phyloP scores from a whole-genome alignment of 2,797 vertebrate species.

The Tachyglossus aculeatus region DNA sequence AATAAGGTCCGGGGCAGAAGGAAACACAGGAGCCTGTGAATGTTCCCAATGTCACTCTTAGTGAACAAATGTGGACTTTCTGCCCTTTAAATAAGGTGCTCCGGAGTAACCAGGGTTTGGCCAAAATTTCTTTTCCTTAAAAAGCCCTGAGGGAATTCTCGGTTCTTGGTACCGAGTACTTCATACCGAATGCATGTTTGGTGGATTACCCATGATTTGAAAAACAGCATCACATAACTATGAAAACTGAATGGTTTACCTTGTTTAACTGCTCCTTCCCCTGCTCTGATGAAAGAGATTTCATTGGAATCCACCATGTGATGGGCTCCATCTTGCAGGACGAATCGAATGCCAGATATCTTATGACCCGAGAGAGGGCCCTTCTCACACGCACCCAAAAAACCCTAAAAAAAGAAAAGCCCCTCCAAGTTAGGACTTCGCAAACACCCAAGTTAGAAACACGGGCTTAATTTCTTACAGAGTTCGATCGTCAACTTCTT shows the following conservation, averaged over 20 bases:
- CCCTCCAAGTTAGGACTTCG: background rate
- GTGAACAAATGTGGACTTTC: conserved; percentile 6
- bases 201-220: conserved; percentile 1
- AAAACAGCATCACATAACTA: background rate
- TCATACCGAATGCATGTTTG: conserved; percentile 7
- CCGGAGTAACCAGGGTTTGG: background rate
- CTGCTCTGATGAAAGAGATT: conserved; percentile 92
- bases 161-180: background rate
- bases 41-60: conserved; percentile 1
- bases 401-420: conserved; percentile 78
- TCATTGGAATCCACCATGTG: conserved; percentile 98
- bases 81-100: conserved; percentile 19
- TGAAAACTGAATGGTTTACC: no score
- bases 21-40: no score
- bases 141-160: conserved; percentile 24
- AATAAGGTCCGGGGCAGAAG: no score
- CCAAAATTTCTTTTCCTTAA: conserved; percentile 1
- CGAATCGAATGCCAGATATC: conserved; percentile 88
- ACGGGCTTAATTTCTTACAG: no score
- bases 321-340: conserved; percentile 89
- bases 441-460: no score
- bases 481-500: no score
- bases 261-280: conserved; percentile 93
- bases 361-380: conserved; percentile 87
- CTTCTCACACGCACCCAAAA: conserved; percentile 88